Base-by-base conservation (phyloP, 2,888 invertebrate genomes). In the Cactoblastis cactorum region DNA sequence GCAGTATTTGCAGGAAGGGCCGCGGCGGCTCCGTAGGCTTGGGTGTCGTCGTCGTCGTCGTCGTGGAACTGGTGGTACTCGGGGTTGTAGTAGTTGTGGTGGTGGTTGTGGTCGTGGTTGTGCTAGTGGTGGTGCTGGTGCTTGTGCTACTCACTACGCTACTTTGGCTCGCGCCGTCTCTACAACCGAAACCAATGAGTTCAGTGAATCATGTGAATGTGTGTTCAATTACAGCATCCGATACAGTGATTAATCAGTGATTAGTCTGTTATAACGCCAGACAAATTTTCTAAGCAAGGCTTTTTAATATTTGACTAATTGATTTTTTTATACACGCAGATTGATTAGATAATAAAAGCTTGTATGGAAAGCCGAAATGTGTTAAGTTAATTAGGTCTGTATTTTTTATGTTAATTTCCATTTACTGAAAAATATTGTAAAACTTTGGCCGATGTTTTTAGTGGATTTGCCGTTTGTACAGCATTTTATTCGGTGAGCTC, bases 1-100 rank as follows among this genome's bases (percentile, higher is more conserved):
- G 91, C 61, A 88, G 68, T 55, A 88, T 67, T 59, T 87, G 87
- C 58, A 88, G 70, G 77, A 82, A 88, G 11, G 89, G 86, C 15
- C 72, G 74, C 54, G 70, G 61, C 12, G 64, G 61, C 32, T 71
- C 57, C 28, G 79, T 75, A 49, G 73, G 69, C 47, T 74, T 67
- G 46, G 74, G 66, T 35, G 70, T 67, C 41, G 77, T 62, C 6
- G 74, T 70, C 1, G 82, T 74, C 8, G 77, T 81, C 8, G 77
- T 81, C 2, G 79, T 80, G 11, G 77, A 80, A 18, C 82, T 82
- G 69, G 82, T 83, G 62, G 87, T 83, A 71, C 80, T 83, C 51
- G 84, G 74, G 54, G 82, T 80, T 56, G 83, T 80, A 57, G 83
- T 80, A 54, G 83, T 78, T 4, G 82, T 77, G 0, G 78, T 83